Evolutionary conservation across 2,113 vertebrate species (phyloP).

Genomic region (Psettodes erumei): DNA sequence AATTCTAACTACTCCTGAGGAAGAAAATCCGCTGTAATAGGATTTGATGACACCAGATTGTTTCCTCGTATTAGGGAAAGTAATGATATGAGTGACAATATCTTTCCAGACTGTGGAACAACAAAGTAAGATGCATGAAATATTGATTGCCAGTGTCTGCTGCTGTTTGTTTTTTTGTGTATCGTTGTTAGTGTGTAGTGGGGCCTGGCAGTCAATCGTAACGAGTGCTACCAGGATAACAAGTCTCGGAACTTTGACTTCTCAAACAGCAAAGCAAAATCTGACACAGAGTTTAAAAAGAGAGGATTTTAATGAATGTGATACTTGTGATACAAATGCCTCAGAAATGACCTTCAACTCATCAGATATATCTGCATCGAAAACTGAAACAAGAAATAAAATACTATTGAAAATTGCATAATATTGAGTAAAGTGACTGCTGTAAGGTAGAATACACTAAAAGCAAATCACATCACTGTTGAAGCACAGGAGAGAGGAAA

Average conservation of each 20-base stretch:
- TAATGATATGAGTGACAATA: constrained; percentile 79
- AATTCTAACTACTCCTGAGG: constrained; percentile 72
- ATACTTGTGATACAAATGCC: constrained; percentile 10
- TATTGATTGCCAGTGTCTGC: constrained; percentile 75
- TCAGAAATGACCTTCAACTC: constrained; percentile 10
- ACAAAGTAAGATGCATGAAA: constrained; percentile 76
- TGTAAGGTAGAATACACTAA: constrained; percentile 18
- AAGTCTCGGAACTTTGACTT: constrained; percentile 22
- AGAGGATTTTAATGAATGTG: background rate
- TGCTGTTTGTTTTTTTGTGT: constrained; percentile 50
- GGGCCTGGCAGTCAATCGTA: constrained; percentile 38
- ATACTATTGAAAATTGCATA: constrained; percentile 4
- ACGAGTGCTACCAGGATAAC: constrained; percentile 35
- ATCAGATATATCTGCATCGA: background rate
- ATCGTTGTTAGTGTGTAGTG: constrained; percentile 18
- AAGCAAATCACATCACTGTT: constrained; percentile 12
- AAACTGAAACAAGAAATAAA: constrained; percentile 17
- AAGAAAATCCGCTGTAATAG: constrained; percentile 75
- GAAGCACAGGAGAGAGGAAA: constrained; percentile 39
- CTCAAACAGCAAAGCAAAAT: constrained; percentile 7
- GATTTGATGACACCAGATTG: constrained; percentile 78
- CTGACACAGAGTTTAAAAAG: background rate
- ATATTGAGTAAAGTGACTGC: constrained; percentile 26
- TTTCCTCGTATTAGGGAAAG: constrained; percentile 75
- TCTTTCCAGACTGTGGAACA: constrained; percentile 68